Percentiles rank a stretch among this genome's conserved stretches.
Conservation (phyloP, 2,888 invertebrate genomes). For the Ernsta delagoae region DNA sequence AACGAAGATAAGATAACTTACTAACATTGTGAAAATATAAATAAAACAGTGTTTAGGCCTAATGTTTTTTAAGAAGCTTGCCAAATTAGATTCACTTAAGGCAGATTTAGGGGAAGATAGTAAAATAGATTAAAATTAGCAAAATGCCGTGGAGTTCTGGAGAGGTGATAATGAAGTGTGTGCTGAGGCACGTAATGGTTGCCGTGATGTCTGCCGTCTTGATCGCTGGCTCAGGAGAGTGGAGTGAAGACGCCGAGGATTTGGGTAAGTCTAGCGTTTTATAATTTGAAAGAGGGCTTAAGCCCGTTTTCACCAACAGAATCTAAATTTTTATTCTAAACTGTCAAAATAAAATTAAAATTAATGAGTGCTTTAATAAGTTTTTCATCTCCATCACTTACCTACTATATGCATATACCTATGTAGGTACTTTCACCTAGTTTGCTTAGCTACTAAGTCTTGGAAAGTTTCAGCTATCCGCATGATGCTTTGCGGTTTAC, state of each 20-base stretch:
- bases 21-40: not conserved
- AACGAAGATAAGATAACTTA: not conserved
- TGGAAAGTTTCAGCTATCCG: conserved; percentile 13
- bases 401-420: too few species aligned
- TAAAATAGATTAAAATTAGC: conserved; percentile 31
- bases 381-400: too few species aligned
- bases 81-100: conserved; percentile 27
- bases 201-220: conserved; percentile 57
- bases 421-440: not conserved
- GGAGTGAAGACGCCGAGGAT: conserved; percentile 81
- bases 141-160: conserved; percentile 29
- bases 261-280: conserved; percentile 62
- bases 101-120: conserved; percentile 7
- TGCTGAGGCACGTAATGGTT: conserved; percentile 56
- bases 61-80: conserved; percentile 20
- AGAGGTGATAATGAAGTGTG: conserved; percentile 50
- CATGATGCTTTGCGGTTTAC: conserved; percentile 22
- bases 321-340: too few species aligned
- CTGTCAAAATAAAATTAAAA: too few species aligned
- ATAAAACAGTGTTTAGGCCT: conserved; percentile 8
- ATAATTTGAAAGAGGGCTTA: too few species aligned
- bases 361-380: too few species aligned
- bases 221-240: conserved; percentile 73
- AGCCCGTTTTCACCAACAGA: too few species aligned
- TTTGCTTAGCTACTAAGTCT: not conserved